These are phyloP conservation scores for Brachyalestes nurse DNA, from an alignment of 2,797 vertebrate genomes.

Conservation along the genomic window DNA sequence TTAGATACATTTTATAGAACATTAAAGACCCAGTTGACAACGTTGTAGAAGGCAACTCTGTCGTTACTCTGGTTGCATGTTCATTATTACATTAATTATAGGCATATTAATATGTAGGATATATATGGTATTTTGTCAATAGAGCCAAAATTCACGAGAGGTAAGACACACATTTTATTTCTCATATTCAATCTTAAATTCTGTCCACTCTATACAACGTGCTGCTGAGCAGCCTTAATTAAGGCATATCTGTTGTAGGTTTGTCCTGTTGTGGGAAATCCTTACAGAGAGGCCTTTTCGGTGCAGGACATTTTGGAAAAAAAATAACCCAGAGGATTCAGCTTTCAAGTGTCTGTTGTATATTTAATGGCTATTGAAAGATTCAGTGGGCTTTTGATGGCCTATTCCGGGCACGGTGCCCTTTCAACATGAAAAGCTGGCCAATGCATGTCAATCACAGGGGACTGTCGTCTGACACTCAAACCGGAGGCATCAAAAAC, in stretches of 20 bases:
- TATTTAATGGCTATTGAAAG: slow-evolving; percentile 61
- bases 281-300: slow-evolving; percentile 9
- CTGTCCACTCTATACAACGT: not conserved
- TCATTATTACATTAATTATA: too few relatives aligned
- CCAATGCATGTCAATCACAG: slow-evolving; percentile 37
- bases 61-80: too few relatives aligned
- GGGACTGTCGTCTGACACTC: slow-evolving; percentile 21
- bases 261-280: not conserved
- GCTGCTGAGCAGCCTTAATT: not conserved
- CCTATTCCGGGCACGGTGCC: slow-evolving; percentile 44
- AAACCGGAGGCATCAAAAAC: slow-evolving; percentile 43
- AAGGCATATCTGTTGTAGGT: not conserved
- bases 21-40: too few relatives aligned
- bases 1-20: too few relatives aligned
- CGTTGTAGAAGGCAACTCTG: too few relatives aligned
- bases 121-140: too few relatives aligned
- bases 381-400: slow-evolving; percentile 59
- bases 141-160: too few relatives aligned
- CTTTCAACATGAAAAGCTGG: slow-evolving; percentile 66
- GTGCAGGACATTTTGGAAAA: not conserved
- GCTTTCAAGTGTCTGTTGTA: slow-evolving; percentile 55
- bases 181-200: not conserved
- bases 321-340: not conserved
- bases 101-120: too few relatives aligned
- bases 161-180: too few relatives aligned